phyloP scores from a whole-genome alignment of 2,113 vertebrate genomes.

The Lutjanus erythropterus region DNA sequence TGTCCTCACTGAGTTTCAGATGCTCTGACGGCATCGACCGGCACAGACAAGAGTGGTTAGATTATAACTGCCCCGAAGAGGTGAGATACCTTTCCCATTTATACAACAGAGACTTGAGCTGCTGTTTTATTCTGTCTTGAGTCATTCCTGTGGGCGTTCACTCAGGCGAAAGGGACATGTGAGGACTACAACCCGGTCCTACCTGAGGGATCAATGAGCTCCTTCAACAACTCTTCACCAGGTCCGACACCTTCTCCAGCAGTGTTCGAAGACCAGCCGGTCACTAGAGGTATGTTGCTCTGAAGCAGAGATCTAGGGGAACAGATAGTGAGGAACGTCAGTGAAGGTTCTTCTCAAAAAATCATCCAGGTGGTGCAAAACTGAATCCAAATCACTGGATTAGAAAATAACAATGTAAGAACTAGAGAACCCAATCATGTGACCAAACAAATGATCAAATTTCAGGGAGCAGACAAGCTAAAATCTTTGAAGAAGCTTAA shows the following conservation, averaged over 20 bases:
- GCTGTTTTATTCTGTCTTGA: neutral
- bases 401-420: no score
- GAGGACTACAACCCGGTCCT: constrained; percentile 85
- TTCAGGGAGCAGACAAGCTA: no score
- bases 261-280: constrained; percentile 76
- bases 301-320: neutral
- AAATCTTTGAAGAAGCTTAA: no score
- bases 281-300: constrained; percentile 87
- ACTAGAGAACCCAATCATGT: no score
- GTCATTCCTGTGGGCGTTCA: constrained; percentile 17
- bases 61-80: constrained; percentile 91
- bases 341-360: neutral
- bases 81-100: constrained; percentile 73
- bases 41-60: constrained; percentile 93
- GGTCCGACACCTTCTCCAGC: constrained; percentile 80
- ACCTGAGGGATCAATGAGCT: constrained; percentile 72
- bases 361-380: neutral
- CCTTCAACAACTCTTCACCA: constrained; percentile 70
- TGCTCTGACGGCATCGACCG: constrained; percentile 96
- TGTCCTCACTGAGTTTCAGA: constrained; percentile 78
- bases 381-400: neutral
- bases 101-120: neutral
- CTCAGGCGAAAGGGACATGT: constrained; percentile 86
- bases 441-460: no score
- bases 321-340: neutral